Evolutionary conservation across 2,113 vertebrate species (phyloP), one percentile per base, ranked within the genome.

Genomic region (Paramisgurnus dabryanus): DNA sequence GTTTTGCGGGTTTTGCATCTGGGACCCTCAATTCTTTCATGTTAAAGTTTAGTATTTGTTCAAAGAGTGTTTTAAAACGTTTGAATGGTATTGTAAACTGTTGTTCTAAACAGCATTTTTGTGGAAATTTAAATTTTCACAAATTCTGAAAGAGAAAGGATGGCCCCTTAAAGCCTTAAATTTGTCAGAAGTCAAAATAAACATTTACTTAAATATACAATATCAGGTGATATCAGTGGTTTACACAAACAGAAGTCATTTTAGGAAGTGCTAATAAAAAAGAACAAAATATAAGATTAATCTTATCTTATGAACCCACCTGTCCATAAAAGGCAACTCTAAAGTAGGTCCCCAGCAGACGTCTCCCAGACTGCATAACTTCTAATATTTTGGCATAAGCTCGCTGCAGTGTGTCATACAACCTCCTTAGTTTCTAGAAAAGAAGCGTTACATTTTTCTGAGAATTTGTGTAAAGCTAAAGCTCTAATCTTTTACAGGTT

Each of bases 281-380:
- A 12, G 11, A 58, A 18, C n/a, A 58, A 18, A 53, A 12, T 27
- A 4, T 50, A 34, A 34, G 22, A 27, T 41, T n/a, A 45, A 53
- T n/a, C 22, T 10, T 70, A 18, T 70, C 18, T 22, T 66, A 22
- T 63, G 34, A 22, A 80, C 84, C 79, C 69, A 94, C 98, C 93
- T 98, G 97, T 82, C 98, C 98, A 85, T 95, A 99, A 91, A 99
- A 98, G 65, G 96, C 97, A 78, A 99, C 97, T 83, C 96, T 94
- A 90, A 98, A 99, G 89, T 94, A 99, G 0, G 96, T 99, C 61
- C 97, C 98, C 10, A 99, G 91, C 80, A 99, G 93, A 78, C 98
- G 92, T 81, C 95, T 95, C 58, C 95, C 94, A 0, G 95, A 91
- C 39, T 95, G 95, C 90, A 97, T 97, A 81, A 99, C 97, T 81